Evolutionary conservation across 2,113 vertebrate genomes (phyloP).

Genomic region (Chaetodon auriga): DNA sequence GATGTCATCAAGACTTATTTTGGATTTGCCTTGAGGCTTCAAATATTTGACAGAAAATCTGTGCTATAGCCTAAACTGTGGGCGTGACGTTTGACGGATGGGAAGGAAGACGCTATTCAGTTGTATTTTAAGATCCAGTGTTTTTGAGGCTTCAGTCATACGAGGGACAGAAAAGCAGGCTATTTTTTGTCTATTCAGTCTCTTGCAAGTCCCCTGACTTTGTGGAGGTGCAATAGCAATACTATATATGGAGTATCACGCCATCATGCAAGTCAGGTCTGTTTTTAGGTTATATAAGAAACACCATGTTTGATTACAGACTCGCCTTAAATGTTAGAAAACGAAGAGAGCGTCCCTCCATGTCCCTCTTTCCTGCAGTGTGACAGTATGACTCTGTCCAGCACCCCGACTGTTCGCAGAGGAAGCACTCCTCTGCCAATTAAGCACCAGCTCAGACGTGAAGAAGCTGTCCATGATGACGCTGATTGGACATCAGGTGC

Average conservation of each 20-base stretch:
- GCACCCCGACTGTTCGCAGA: constrained; percentile 83
- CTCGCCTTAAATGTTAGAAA: background rate
- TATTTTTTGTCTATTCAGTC: background rate
- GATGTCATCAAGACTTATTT: no score
- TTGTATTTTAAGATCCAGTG: background rate
- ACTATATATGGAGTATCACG: background rate
- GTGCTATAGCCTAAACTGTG: background rate
- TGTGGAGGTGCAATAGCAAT: background rate
- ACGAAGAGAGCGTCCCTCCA: background rate
- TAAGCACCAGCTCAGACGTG: constrained; percentile 89
- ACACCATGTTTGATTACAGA: background rate
- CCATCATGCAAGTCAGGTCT: background rate
- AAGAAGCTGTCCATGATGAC: constrained; percentile 88
- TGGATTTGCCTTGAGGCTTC: background rate
- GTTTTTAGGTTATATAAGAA: background rate
- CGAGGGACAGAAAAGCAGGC: background rate
- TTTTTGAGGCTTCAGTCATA: background rate
- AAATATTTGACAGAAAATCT: background rate
- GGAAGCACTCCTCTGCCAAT: constrained; percentile 92
- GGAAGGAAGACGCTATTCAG: background rate
- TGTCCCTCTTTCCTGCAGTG: constrained; percentile 57
- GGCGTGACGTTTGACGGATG: background rate
- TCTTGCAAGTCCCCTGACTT: background rate
- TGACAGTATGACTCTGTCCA: constrained; percentile 83
- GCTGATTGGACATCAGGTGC: constrained; percentile 86